phyloP scores from a whole-genome alignment of 2,797 vertebrate genomes.

The Toxotes lorentzi region DNA sequence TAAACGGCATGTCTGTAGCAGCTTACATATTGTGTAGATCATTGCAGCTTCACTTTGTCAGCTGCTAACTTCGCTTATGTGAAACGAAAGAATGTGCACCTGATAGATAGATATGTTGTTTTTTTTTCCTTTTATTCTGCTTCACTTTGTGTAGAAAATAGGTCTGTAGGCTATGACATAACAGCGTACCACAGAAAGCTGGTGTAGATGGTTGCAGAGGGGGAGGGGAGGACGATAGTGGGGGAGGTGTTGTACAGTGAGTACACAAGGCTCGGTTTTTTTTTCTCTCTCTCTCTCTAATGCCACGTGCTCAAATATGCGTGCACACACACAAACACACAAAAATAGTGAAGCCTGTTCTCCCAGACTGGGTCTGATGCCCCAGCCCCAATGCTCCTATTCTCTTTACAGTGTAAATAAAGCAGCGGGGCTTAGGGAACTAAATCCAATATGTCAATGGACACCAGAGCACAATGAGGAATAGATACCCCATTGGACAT shows the following conservation, averaged over 20 bases:
- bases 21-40: not conserved
- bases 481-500: constrained; percentile 68
- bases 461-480: constrained; percentile 63
- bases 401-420: constrained; percentile 73
- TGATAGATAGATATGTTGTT: constrained; percentile 40
- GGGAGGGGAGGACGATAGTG: constrained; percentile 68
- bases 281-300: constrained; percentile 47
- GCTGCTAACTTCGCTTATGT: not conserved
- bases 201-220: constrained; percentile 58
- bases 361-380: constrained; percentile 43
- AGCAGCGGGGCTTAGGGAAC: constrained; percentile 57
- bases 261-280: constrained; percentile 62
- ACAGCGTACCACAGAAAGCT: constrained; percentile 75
- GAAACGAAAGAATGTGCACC: constrained; percentile 13
- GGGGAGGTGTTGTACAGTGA: constrained; percentile 76
- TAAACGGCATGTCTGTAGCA: constrained; percentile 6
- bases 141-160: constrained; percentile 73
- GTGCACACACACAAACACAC: constrained; percentile 18
- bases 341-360: constrained; percentile 49
- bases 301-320: constrained; percentile 51
- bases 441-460: constrained; percentile 74
- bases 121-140: constrained; percentile 31
- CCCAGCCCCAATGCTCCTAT: constrained; percentile 42
- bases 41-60: not conserved
- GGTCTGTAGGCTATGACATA: constrained; percentile 81